Evolutionary conservation across 2,113 vertebrate species (phyloP).

Genomic region (Opisthocomus hoazin): DNA sequence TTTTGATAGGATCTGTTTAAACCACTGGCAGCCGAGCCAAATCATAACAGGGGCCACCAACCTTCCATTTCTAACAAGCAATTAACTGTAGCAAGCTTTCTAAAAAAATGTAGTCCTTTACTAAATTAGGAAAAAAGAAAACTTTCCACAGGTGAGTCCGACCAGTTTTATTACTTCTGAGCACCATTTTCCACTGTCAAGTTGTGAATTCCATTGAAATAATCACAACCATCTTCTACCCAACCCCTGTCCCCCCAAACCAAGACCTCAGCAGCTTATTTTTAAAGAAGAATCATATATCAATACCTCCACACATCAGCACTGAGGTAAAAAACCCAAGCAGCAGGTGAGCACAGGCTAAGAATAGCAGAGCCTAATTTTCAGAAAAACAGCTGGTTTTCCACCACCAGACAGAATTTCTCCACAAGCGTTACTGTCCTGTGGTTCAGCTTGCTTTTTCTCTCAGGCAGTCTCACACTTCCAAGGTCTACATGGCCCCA

Average conservation of each 20-base stretch:
- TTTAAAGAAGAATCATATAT: not conserved
- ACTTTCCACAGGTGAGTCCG: not conserved
- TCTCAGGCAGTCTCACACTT: slow-evolving; percentile 34
- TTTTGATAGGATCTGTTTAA: not conserved
- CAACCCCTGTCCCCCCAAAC: not conserved
- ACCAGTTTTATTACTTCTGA: not conserved
- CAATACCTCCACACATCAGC: not conserved
- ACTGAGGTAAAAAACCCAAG: not conserved
- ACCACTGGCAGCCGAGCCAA: not conserved
- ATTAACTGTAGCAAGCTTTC: not conserved
- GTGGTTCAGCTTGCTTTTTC: not conserved
- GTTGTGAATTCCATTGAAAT: not conserved
- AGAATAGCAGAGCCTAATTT: not conserved
- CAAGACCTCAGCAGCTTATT: not conserved
- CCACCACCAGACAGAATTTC: not conserved
- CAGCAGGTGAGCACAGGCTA: not conserved
- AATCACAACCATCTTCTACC: not conserved
- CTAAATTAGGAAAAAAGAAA: not conserved
- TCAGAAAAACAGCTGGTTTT: not conserved
- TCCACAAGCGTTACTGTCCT: accelerated
- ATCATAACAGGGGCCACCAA: not conserved
- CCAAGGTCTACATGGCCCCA: not conserved
- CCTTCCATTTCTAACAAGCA: not conserved
- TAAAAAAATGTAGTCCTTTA: not conserved
- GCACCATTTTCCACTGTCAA: not conserved